Base-by-base conservation (phyloP, 2,113 vertebrate species). In the Apus apus region DNA sequence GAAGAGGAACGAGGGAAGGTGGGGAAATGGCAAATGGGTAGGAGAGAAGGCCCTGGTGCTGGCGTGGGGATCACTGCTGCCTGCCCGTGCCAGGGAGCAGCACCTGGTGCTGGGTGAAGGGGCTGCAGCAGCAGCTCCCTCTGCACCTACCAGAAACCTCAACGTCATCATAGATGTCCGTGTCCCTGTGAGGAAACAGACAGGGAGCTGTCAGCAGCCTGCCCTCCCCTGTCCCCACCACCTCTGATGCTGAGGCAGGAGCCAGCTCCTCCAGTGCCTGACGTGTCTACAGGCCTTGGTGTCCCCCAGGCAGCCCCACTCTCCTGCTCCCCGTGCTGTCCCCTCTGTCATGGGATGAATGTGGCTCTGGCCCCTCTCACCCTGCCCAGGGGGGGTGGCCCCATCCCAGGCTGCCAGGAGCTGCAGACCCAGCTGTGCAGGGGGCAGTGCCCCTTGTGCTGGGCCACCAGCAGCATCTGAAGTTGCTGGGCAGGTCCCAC, bases 101-200 rank as follows among this genome's bases (percentile, higher is more conserved):
- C 3, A 6, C 50, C 34, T 3, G 0, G 54, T 0, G 0, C 53
- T 14, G 13, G 61, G 54, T 2, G 5, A 51, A 75, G 50, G 40
- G 36, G 18, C 34, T 11, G 3, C 0, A 2, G 77, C 66, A 64
- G 53, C 4, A 0, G 30, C 13, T 58, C 32, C 30, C 38, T 68
- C 61, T 92, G 90, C 94, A 96, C 98, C 97, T 98, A 90, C 65
- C 87, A 4, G 45, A 43, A 85, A 96, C 94, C 66, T 98, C 98
- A 46, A 99, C 93, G 2, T 99, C 98, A 9, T 99, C 98, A 29
- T 99, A 99, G 94, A 98, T 97, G 58, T 98, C 98, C 67, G 97
- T 90, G 93, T 99, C 98, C 96, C 98, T 99, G 96, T 4, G 76
- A 96, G 45, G 8, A 93, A 77, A 62, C 76, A 75, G 73, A 85